phyloP scores from a whole-genome alignment of 2,113 vertebrate genomes.

The Cnemophilus loriae region DNA sequence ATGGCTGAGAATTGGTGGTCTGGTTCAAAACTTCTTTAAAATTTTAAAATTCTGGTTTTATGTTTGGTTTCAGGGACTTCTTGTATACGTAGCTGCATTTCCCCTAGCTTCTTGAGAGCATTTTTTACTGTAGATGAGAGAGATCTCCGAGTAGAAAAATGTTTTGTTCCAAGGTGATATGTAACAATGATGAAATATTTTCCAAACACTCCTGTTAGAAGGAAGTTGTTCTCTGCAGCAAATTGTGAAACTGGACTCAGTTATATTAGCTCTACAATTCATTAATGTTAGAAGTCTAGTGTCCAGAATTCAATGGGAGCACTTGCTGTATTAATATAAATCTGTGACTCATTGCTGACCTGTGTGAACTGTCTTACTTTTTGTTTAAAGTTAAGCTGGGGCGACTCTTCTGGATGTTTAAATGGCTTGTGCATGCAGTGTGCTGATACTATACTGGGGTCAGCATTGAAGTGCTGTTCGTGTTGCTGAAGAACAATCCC shows the following conservation, averaged over 20 bases:
- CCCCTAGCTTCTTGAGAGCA: not conserved
- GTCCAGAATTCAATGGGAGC: not conserved
- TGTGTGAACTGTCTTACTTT: not conserved
- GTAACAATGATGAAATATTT: not conserved
- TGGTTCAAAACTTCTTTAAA: not conserved
- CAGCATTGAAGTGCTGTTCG: not conserved
- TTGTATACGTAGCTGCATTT: not conserved
- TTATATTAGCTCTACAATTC: not conserved
- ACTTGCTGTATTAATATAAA: not conserved
- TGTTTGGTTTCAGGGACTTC: not conserved
- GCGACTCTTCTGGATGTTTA: not conserved
- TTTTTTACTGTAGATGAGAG: not conserved
- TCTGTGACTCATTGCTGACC: not conserved
- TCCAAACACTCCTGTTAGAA: not conserved
- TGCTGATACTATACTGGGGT: not conserved
- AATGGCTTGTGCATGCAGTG: not conserved
- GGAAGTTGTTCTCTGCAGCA: not conserved
- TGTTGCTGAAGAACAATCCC: not conserved
- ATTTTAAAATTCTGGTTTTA: not conserved
- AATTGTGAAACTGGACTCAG: not conserved
- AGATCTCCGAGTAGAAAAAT: not conserved
- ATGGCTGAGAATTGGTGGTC: not conserved
- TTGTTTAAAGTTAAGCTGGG: slow-evolving; percentile 6
- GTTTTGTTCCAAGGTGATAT: not conserved
- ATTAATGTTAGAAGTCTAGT: not conserved